phyloP scores from a whole-genome alignment of 1,140 invertebrate genomes.

The Calycopis cecrops region DNA sequence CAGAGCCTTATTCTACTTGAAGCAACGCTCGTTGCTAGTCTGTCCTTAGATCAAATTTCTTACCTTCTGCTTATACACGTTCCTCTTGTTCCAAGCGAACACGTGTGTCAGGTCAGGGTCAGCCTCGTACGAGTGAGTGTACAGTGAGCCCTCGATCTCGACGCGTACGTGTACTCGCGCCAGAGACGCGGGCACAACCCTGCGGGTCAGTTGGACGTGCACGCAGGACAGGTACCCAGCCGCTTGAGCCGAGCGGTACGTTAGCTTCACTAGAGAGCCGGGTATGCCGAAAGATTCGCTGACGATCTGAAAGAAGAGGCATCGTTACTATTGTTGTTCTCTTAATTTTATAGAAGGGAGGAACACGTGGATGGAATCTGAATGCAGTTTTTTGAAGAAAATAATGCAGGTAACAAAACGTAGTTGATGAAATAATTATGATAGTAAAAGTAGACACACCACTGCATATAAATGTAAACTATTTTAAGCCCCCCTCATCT shows the following conservation, averaged over 20 bases:
- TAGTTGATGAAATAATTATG: no score
- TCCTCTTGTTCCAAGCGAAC: conserved; percentile 97
- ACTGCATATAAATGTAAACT: no score
- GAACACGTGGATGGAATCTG: no score
- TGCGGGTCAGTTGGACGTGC: conserved; percentile 91
- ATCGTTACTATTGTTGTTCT: neutral
- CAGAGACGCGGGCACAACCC: conserved; percentile 85
- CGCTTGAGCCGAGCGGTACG: conserved; percentile 94
- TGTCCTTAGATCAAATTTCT: neutral
- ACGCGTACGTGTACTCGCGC: conserved; percentile 92
- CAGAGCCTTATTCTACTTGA: no score
- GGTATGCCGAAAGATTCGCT: conserved; percentile 96
- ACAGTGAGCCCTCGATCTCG: conserved; percentile 93
- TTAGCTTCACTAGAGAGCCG: conserved; percentile 91
- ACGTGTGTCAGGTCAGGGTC: conserved; percentile 96
- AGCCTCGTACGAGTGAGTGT: conserved; percentile 95
- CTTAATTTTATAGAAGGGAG: no score
- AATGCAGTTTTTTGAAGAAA: no score
- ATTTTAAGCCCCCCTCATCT: no score
- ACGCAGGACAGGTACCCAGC: conserved; percentile 95
- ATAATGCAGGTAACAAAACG: no score
- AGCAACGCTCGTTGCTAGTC: no score
- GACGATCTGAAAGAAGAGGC: conserved; percentile 83
- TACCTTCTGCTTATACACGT: conserved; percentile 96
- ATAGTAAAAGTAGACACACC: no score